phyloP scores from a whole-genome alignment of 2,888 invertebrate genomes.

The Calephelis perditalis region DNA sequence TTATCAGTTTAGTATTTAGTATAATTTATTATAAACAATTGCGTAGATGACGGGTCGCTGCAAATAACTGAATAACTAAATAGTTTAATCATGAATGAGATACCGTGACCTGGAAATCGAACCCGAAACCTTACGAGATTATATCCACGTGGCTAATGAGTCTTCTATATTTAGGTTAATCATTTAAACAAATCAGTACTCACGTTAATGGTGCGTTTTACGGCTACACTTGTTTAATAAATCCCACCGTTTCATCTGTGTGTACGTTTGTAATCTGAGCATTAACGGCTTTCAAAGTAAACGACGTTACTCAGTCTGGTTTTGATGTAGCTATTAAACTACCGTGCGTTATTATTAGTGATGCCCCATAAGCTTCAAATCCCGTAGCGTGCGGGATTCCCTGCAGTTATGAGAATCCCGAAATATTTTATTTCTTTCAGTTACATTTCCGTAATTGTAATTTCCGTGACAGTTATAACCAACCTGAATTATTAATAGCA shows the following conservation, averaged over 20 bases:
- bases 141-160: too few species aligned
- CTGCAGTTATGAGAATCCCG: not conserved
- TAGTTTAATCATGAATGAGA: too few species aligned
- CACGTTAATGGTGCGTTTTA: conserved; percentile 17
- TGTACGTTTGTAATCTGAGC: conserved; percentile 38
- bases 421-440: not conserved
- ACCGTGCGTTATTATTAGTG: conserved; percentile 40
- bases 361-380: not conserved
- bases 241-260: conserved; percentile 31
- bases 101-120: not conserved
- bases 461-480: too few species aligned
- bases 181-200: not conserved
- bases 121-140: not conserved
- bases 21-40: too few species aligned
- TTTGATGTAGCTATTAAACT: conserved; percentile 46
- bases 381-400: not conserved
- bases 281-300: conserved; percentile 46
- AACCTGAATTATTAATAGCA: too few species aligned
- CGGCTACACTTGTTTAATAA: conserved; percentile 25
- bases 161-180: not conserved
- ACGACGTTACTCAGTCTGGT: conserved; percentile 41
- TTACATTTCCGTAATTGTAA: not conserved
- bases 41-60: too few species aligned
- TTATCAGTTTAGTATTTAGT: too few species aligned
- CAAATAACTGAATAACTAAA: too few species aligned